Evolutionary conservation across 2,113 vertebrate species (phyloP), one percentile per base, ranked within the genome.

Genomic region (Antechinus flavipes): DNA sequence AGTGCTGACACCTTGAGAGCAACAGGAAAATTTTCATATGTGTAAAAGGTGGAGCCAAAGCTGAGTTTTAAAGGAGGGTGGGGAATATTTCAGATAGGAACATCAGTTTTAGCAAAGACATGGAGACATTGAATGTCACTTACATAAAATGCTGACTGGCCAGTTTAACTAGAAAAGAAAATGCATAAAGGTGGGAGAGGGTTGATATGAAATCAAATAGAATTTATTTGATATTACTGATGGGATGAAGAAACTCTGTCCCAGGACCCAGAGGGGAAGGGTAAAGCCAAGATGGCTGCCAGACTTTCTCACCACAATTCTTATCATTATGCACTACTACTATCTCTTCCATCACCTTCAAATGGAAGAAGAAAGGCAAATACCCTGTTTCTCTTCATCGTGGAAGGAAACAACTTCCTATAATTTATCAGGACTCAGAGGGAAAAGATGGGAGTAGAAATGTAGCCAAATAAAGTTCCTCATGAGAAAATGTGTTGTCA

Each of bases 261-360:
- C 35, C 5, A 42, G n/a, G n/a, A 84, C 2, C 35, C 68, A 84
- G 68, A 84, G 68, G 7, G 35, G 2, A n/a, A 84, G 35, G 42
- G 19, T 42, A 42, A 76, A 42, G n/a, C 61, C 61, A 76, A 19
- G 12, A 76, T 7, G 5, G 7, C 68, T 22, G 14, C 14, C 2
- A 35, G 35, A 42, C 16, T 8, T 42, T 84, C 16, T 84, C 6
- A 84, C 6, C 68, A 84, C n/a, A 26, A 19, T 14, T 84, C n/a
- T 2, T 42, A 6, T n/a, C 68, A 42, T 7, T 3, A 1, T 8
- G 0, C 0, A 42, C 5, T 42, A 8, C 68, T 42, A 42, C n/a
- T 22, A 42, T 19, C 4, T 84, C 68, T 84, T 84, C 68, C 5
- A 8, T 7, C 61, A n/a, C 35, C n/a, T 84, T 7, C n/a, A 42